These are phyloP conservation scores for Calliopum simillimum DNA, from an alignment of 2,888 invertebrate species.

Conservation along the genomic window DNA sequence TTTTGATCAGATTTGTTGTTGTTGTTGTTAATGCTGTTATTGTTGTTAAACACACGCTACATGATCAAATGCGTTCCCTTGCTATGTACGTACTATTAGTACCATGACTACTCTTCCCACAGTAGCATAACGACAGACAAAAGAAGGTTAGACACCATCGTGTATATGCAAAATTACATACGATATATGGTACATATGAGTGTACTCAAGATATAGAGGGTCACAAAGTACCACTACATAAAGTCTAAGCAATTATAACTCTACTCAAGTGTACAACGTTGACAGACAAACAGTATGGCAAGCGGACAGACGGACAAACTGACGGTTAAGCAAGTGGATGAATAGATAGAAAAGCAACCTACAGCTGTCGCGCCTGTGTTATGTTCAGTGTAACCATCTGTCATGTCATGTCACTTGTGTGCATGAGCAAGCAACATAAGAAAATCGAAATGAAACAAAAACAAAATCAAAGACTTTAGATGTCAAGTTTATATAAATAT, in stretches of 20 bases:
- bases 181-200: not conserved
- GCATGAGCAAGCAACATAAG: not conserved
- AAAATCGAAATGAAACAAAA: not conserved
- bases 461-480: not conserved
- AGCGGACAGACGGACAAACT: too few relatives aligned
- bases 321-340: too few relatives aligned
- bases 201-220: not conserved
- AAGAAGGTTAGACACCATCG: not conserved
- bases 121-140: not conserved
- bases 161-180: constrained; percentile 6
- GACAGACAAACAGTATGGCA: too few relatives aligned
- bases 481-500: too few relatives aligned
- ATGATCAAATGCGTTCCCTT: not conserved
- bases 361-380: not conserved
- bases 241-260: constrained; percentile 1
- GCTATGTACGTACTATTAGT: not conserved
- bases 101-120: not conserved
- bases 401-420: constrained; percentile 1
- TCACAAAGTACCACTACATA: too few relatives aligned
- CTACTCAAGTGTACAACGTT: constrained; percentile 9
- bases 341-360: not conserved
- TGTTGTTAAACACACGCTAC: not conserved
- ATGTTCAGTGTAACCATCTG: not conserved
- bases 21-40: not conserved
- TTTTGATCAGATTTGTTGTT: constrained; percentile 2